Evolutionary conservation across 2,113 vertebrate genomes (phyloP).

Genomic region (Bettongia penicillata): DNA sequence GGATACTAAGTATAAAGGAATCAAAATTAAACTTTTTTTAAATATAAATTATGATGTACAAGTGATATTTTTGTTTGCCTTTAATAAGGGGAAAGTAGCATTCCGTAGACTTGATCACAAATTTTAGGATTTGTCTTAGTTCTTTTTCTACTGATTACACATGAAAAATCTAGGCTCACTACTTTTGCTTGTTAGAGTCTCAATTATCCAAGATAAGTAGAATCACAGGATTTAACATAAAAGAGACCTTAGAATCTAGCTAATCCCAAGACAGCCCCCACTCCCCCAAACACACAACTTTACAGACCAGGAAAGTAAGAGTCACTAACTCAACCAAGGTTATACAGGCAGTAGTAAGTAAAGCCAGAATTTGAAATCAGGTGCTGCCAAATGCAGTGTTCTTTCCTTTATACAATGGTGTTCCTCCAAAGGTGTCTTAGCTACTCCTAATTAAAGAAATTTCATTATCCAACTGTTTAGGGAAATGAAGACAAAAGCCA

Average conservation of each 20-base stretch:
- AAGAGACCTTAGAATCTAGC: neutral
- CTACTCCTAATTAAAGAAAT: neutral
- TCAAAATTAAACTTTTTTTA: constrained; percentile 30
- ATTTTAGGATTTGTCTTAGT: constrained; percentile 49
- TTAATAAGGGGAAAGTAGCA: constrained; percentile 29
- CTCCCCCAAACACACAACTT: neutral
- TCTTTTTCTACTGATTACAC: constrained; percentile 33
- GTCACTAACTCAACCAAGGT: neutral
- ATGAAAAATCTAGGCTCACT: constrained; percentile 23
- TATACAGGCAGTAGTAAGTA: neutral
- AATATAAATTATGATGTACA: constrained; percentile 36
- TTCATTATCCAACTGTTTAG: neutral
- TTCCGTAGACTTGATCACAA: neutral
- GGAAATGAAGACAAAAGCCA: constrained; percentile 11
- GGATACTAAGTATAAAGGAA: constrained; percentile 35
- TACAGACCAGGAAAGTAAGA: neutral
- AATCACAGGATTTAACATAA: neutral
- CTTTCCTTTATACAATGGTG: neutral
- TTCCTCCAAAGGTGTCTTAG: neutral
- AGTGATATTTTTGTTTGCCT: constrained; percentile 30
- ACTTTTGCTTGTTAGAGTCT: constrained; percentile 6
- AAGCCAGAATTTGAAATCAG: neutral
- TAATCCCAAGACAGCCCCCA: neutral
- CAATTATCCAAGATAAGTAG: constrained; percentile 22
- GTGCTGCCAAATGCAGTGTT: neutral